Evolutionary conservation across 2,888 invertebrate species (phyloP), one percentile per base, ranked within the genome.

Genomic region (Sarcophaga carnaria): DNA sequence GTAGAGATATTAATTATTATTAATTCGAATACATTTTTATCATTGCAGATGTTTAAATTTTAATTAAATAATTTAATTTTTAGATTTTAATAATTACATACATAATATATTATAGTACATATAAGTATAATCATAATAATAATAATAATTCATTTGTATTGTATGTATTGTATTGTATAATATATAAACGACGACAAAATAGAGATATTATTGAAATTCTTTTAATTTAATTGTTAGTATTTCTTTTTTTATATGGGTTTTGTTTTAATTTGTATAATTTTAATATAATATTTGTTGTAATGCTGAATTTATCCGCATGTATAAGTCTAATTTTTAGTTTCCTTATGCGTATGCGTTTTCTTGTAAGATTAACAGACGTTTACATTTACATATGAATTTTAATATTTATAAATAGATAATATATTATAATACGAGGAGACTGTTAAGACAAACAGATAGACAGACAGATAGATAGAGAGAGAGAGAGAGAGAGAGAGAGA

Each of bases 121-220:
- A 45, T 59, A 22, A 8, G 14, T 74, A 77, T 67, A 62, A 6
- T 64, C 62, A 83, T 83, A 77, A 82, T 71, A 64, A 49, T 82
- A 67, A 83, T 83, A 77, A 82, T 71, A 64, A 37, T 83, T 67
- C 47, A 74, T 59, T 74, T 66, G 25, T 45, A 72, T 37, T 3
- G 14, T 78, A 77, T 66, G 81, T 71, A 82, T 67, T 37, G 37
- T 37, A 37, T 37, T 37, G 37, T 37, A 37, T 37, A 37, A 79
- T 20, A 86, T 86, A 80, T 83, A 86, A 84, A 87, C 84, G 84
- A 87, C 87, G 87, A 87, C 84, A 87, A 87, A 87, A 84, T 82
- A 86, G 85, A 80, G 70, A 69, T 77, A 74, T 37, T 37, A 37
- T 77, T 80, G 77, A 78, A 75, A 80, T 63, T 76, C 22, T 76